Evolutionary conservation across 1,140 invertebrate genomes (phyloP).

Genomic region (Druon quercuslanigerum): DNA sequence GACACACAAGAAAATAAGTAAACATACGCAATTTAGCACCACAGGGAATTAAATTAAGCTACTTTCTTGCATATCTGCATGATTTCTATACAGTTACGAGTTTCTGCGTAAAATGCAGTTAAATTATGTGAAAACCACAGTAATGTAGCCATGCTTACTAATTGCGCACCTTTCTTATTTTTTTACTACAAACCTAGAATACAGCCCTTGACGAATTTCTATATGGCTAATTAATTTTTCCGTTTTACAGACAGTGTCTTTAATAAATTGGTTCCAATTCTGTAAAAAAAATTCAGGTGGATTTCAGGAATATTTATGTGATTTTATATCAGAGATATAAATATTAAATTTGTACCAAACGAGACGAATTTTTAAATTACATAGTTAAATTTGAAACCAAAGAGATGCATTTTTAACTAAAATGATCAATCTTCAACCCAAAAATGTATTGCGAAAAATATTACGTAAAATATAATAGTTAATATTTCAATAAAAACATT

Average conservation of each 20-base stretch:
- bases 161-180: constrained; percentile 22
- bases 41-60: constrained; percentile 26
- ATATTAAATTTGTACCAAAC: too few species aligned
- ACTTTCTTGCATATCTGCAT: constrained; percentile 17
- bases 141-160: background rate
- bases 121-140: constrained; percentile 28
- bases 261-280: background rate
- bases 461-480: too few species aligned
- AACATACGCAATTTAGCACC: constrained; percentile 28
- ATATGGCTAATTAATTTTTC: constrained; percentile 13
- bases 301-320: too few species aligned
- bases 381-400: too few species aligned
- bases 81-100: constrained; percentile 29
- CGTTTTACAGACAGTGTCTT: background rate
- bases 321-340: too few species aligned
- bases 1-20: constrained; percentile 15
- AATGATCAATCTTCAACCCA: too few species aligned
- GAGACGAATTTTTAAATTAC: too few species aligned
- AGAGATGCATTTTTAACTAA: too few species aligned
- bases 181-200: background rate
- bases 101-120: constrained; percentile 10
- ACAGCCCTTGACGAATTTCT: constrained; percentile 2
- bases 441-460: too few species aligned
- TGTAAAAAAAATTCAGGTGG: too few species aligned
- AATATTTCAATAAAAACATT: too few species aligned